Evolutionary conservation across 2,113 vertebrate species (phyloP), one percentile per base, ranked within the genome.

Genomic region (Hippocampus abdominalis): DNA sequence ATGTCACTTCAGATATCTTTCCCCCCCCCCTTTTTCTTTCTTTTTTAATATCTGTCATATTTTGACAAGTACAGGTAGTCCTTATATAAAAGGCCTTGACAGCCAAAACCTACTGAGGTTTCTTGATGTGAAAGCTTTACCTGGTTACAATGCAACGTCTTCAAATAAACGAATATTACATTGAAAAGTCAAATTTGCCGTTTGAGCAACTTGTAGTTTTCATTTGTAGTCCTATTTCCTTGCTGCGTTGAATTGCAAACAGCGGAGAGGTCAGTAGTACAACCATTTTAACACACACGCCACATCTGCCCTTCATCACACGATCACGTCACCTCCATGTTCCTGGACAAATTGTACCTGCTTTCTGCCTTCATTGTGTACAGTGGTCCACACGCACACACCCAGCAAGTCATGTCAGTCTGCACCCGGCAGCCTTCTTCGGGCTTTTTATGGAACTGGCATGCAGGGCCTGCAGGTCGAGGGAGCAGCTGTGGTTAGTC

Each of bases 361-460:
- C 59, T 46, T 16, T 18, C 27, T 32, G 27, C 21, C 2, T 32
- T 48, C 4, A 48, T 15, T 2, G 29, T 39, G 59, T 61, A 8
- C 2, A 2, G 3, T 4, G 21, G 29, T 36, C 32, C 60, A 23
- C 12, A 9, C 40, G n/a, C 42, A 18, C 15, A 44, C 40, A 40
- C 46, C 13, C 42, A 64, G 42, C 42, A 64, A 64, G 40, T 72
- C 72, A 62, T 88, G 85, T 88, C 84, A 87, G 81, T 89, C 81
- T 82, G 64, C 82, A 81, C 73, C 60, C 70, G 78, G 78, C 89
- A 85, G 77, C 72, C 78, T 76, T 10, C 42, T 46, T 74, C 81
- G 4, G 74, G 82, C 86, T 91, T 91, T 90, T 89, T 89, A 87
- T 90, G 87, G 88, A 84, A 81, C 85, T 89, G 87, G 91, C 90